Conservation (phyloP, 64 coral and sea anemone genomes). For the Platygyra sinensis region DNA sequence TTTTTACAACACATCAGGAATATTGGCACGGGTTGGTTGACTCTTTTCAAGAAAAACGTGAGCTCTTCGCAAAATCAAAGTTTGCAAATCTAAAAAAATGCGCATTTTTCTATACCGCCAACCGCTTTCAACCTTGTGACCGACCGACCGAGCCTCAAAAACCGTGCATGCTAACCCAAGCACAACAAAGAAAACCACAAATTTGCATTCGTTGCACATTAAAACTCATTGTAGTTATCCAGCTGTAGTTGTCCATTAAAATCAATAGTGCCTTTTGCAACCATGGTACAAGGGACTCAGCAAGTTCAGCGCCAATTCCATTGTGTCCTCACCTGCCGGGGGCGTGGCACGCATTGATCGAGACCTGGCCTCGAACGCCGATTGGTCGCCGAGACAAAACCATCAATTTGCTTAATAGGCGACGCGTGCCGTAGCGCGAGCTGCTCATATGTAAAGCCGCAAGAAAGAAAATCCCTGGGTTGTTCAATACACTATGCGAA, state of each 20-base stretch:
- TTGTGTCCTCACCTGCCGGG: conserved; percentile 62
- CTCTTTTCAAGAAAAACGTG: background rate
- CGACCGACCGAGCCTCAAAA: background rate
- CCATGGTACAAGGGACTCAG: conserved; percentile 13
- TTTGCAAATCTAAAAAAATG: background rate
- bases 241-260: conserved; percentile 64
- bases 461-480: conserved; percentile 15
- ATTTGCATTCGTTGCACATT: conserved; percentile 28
- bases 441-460: conserved; percentile 27
- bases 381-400: conserved; percentile 57
- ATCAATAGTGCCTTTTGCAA: conserved; percentile 66
- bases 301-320: conserved; percentile 21
- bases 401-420: conserved; percentile 43
- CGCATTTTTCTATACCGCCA: background rate
- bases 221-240: conserved; percentile 36
- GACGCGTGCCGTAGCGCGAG: conserved; percentile 63
- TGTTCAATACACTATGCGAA: background rate
- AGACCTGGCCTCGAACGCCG: background rate
- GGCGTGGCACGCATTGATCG: conserved; percentile 56
- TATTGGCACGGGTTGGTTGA: background rate
- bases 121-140: background rate
- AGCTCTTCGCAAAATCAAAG: background rate
- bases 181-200: conserved; percentile 3
- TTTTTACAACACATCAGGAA: background rate
- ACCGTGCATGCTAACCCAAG: background rate